phyloP scores from a whole-genome alignment of 2,113 vertebrate species.

The Rana temporaria region DNA sequence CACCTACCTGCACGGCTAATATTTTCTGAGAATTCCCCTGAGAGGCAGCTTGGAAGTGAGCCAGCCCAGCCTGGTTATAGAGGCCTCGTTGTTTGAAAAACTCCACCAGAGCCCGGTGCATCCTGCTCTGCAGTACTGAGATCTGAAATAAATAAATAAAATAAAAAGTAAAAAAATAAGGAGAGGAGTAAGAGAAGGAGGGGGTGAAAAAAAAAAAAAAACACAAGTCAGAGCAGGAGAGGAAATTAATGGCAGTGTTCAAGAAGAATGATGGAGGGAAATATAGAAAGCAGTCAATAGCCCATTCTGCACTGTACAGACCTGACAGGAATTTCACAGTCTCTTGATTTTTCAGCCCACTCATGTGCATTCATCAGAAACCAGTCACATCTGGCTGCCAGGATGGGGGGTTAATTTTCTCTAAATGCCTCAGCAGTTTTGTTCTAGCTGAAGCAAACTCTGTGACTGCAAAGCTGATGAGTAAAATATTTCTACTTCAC shows the following conservation, averaged over 20 bases:
- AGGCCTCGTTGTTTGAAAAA: constrained; percentile 80
- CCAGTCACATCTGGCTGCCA: constrained; percentile 99
- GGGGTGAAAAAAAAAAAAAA: constrained; percentile 71
- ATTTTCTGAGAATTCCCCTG: constrained; percentile 91
- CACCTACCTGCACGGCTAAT: constrained; percentile 96
- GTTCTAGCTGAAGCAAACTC: constrained; percentile 99
- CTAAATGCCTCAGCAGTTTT: constrained; percentile 99
- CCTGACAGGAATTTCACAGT: constrained; percentile 99
- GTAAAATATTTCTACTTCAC: constrained; percentile 99
- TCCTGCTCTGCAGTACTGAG: constrained; percentile 84
- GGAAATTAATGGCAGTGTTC: constrained; percentile 99
- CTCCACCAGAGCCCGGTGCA: constrained; percentile 77
- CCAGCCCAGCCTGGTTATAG: constrained; percentile 86
- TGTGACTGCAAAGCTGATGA: constrained; percentile 99
- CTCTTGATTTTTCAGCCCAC: constrained; percentile 98
- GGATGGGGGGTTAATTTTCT: constrained; percentile 99
- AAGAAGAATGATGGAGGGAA: constrained; percentile 99
- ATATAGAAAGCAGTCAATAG: constrained; percentile 99
- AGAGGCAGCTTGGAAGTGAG: constrained; percentile 86
- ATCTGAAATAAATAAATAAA: constrained; percentile 77
- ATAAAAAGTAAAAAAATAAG: constrained; percentile 64
- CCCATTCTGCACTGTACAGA: constrained; percentile 96
- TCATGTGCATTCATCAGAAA: constrained; percentile 99
- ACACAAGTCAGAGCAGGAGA: constrained; percentile 90
- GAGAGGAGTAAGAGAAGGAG: constrained; percentile 67